phyloP scores from a whole-genome alignment of 2,888 invertebrate species.

The Dioctria linearis region DNA sequence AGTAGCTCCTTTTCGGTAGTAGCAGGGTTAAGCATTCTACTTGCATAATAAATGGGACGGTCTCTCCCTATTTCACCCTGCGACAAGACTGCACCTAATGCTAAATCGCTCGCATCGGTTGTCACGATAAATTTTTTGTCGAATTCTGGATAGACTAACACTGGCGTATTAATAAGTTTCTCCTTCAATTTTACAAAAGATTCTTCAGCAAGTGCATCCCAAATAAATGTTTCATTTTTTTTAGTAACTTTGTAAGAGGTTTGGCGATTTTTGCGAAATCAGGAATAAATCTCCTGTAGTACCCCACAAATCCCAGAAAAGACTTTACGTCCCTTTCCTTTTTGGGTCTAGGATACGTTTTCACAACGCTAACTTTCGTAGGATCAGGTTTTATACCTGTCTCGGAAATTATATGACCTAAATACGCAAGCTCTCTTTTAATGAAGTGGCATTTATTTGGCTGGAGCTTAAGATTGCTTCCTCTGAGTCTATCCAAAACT shows the following conservation, averaged over 20 bases:
- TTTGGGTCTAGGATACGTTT: no score
- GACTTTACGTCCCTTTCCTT: no score
- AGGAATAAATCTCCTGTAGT: slow-evolving; percentile 1
- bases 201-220: not conserved
- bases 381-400: no score
- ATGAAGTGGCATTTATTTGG: no score
- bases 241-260: not conserved
- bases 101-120: not conserved
- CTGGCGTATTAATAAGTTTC: not conserved
- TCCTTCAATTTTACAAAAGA: not conserved
- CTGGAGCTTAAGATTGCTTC: no score
- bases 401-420: no score
- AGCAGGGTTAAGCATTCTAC: not conserved
- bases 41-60: not conserved
- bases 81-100: no score
- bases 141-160: not conserved
- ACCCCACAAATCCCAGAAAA: not conserved
- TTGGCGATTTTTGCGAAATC: not conserved
- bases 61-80: no score
- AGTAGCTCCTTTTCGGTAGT: slow-evolving; percentile 11
- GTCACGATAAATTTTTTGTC: not conserved
- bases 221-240: not conserved
- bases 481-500: no score
- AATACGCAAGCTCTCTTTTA: no score
- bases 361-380: no score